Evolutionary conservation across 2,113 vertebrate species (phyloP).

Genomic region (Trinectes maculatus): DNA sequence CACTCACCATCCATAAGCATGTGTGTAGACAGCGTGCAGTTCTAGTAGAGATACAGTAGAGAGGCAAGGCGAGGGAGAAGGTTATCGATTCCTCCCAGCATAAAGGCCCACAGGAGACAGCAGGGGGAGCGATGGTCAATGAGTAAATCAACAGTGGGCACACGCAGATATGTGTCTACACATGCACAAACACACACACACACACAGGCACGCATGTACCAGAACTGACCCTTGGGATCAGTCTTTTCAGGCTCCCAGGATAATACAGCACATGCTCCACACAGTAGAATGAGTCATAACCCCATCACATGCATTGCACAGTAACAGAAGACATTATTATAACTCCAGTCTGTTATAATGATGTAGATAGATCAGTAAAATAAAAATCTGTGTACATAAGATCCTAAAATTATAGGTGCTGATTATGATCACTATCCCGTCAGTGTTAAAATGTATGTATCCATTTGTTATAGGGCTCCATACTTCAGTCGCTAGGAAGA

Average conservation of each 20-base stretch:
- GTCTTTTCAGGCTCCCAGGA: conserved; percentile 37
- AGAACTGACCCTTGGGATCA: conserved; percentile 42
- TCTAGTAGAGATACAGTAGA: conserved; percentile 29
- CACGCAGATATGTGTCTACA: conserved; percentile 4
- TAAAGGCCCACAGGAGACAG: conserved; percentile 54
- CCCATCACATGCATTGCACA: conserved; percentile 28
- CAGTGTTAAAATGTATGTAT: conserved; percentile 18
- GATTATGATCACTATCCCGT: conserved; percentile 21
- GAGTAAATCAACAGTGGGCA: conserved; percentile 61
- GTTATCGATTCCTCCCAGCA: conserved; percentile 65
- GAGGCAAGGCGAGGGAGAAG: conserved; percentile 39
- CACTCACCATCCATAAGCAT: conserved; percentile 26
- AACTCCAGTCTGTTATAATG: conserved; percentile 18
- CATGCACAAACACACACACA: conserved; percentile 17
- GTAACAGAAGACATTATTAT: conserved; percentile 46
- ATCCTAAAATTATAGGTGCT: conserved; percentile 33
- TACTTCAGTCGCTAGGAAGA: too few relatives aligned
- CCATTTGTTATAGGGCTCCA: too few relatives aligned
- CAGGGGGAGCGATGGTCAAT: conserved; percentile 55
- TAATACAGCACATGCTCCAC: conserved; percentile 39
- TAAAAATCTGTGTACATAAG: conserved; percentile 39
- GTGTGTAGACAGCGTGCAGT: conserved; percentile 26
- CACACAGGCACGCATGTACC: conserved; percentile 24
- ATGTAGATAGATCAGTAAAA: conserved; percentile 40
- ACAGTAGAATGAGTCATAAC: conserved; percentile 40